Conservation (phyloP, 1,140 invertebrate species). For the Drosophila pallidifrons region DNA sequence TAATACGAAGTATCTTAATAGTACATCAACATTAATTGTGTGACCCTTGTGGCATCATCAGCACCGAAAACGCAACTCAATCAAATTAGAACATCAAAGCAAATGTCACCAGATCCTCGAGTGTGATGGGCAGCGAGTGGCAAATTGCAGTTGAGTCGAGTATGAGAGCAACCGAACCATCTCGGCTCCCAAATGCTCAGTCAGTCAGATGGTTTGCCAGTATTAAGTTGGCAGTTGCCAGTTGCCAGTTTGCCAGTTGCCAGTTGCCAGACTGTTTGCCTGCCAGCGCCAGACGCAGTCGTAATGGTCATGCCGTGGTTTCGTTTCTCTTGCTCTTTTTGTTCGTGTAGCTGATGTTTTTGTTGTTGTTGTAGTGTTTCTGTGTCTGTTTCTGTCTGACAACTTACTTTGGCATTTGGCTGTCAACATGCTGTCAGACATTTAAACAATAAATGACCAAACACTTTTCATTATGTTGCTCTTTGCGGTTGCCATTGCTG, state of each 20-base stretch:
- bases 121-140: slow-evolving; percentile 10
- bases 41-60: slow-evolving; percentile 4
- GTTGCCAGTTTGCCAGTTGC: slow-evolving; percentile 33
- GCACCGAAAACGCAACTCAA: slow-evolving; percentile 53
- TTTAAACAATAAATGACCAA: slow-evolving; percentile 84
- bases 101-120: slow-evolving; percentile 66
- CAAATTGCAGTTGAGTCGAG: slow-evolving; percentile 1
- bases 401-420: slow-evolving; percentile 83
- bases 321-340: slow-evolving; percentile 31
- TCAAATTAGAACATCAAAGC: slow-evolving; percentile 77
- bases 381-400: slow-evolving; percentile 59
- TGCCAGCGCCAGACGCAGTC: slow-evolving; percentile 41
- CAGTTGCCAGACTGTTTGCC: slow-evolving; percentile 33
- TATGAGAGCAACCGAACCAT: slow-evolving; percentile 9
- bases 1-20: slow-evolving; percentile 12
- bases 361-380: slow-evolving; percentile 27
- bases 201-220: slow-evolving; percentile 20
- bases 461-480: slow-evolving; percentile 83
- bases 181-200: slow-evolving; percentile 12
- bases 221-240: slow-evolving; percentile 9
- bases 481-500: slow-evolving; percentile 68
- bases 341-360: slow-evolving; percentile 14
- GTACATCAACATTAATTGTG: slow-evolving; percentile 17
- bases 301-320: slow-evolving; percentile 47
- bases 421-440: slow-evolving; percentile 81